A percentile compares a stretch with the other conserved stretches of the same genome.
phyloP scores from a whole-genome alignment of 1,140 invertebrate species.

The Argopecten irradians region DNA sequence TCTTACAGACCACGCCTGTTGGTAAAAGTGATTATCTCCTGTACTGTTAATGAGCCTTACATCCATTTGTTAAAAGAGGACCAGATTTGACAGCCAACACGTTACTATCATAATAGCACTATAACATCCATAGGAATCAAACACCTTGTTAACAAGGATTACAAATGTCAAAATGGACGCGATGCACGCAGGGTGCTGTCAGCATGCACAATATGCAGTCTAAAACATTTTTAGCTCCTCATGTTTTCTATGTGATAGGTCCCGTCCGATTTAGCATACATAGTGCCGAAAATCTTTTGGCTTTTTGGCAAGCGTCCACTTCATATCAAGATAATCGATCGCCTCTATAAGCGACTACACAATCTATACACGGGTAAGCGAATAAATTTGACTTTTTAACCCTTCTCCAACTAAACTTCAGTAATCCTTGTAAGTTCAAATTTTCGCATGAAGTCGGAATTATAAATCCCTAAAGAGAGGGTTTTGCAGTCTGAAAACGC shows the following conservation, averaged over 20 bases:
- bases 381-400: constrained; percentile 18
- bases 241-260: background rate
- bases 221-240: background rate
- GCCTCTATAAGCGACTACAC: background rate
- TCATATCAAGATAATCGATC: constrained; percentile 18
- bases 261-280: background rate
- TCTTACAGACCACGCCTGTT: background rate
- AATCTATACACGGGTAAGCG: background rate
- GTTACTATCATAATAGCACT: background rate
- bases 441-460: background rate
- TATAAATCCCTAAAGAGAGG: background rate
- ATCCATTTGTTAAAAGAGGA: background rate
- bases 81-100: background rate
- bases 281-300: background rate
- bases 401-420: background rate
- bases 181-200: background rate
- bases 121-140: background rate
- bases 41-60: background rate
- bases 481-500: background rate
- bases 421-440: background rate
- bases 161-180: background rate
- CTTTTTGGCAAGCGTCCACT: background rate
- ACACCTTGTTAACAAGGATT: background rate
- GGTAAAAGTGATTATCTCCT: background rate
- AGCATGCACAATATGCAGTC: background rate